Conservation (phyloP, 2,113 vertebrate species). For the Saccopteryx bilineata region DNA sequence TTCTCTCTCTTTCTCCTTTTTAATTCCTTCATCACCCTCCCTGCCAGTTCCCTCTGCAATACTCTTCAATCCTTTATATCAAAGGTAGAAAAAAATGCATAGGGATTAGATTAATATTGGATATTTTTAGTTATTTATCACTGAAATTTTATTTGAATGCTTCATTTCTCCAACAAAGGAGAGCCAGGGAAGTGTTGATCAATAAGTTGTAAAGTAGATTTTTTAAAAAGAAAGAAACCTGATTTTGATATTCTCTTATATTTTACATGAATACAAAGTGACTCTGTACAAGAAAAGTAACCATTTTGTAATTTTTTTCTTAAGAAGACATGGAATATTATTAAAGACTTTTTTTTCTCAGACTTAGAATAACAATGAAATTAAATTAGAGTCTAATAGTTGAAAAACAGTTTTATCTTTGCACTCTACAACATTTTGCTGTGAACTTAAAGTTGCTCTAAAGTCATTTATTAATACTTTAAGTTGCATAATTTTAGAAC, state of each 20-base stretch:
- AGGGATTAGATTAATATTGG: slow-evolving; percentile 64
- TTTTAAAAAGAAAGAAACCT: neutral
- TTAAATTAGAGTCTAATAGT: neutral
- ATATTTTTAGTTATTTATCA: slow-evolving; percentile 63
- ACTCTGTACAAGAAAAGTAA: neutral
- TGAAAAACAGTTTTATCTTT: neutral
- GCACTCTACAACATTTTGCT: neutral
- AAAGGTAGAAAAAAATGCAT: slow-evolving; percentile 23
- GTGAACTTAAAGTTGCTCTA: neutral
- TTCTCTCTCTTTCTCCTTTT: too few species aligned
- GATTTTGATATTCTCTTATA: slow-evolving; percentile 24
- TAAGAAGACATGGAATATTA: neutral
- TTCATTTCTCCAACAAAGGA: slow-evolving; percentile 50
- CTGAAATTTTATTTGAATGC: slow-evolving; percentile 37
- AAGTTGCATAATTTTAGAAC: neutral
- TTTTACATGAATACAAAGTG: slow-evolving; percentile 51
- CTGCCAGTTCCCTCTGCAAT: neutral
- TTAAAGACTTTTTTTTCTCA: slow-evolving; percentile 13
- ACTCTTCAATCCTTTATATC: slow-evolving; percentile 49
- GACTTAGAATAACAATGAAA: neutral
- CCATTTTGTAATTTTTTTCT: neutral
- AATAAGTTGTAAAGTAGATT: slow-evolving; percentile 38
- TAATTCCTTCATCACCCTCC: too few species aligned
- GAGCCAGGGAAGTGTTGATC: slow-evolving; percentile 30
- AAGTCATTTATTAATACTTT: neutral